Conservation (phyloP, 1,140 invertebrate species). For the Dolichoris vasculosae region DNA sequence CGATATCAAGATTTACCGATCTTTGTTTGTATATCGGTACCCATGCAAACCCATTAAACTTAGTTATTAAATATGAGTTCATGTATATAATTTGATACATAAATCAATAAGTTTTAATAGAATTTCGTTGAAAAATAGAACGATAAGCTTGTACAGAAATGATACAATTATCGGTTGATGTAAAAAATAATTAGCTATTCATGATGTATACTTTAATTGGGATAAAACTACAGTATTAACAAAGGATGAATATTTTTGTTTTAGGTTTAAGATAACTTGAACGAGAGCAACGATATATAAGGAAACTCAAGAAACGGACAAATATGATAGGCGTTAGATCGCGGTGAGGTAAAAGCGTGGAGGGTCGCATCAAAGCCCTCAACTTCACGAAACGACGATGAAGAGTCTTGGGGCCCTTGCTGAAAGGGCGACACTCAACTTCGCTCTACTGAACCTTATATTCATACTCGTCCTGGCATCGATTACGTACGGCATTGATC, state of each 20-base stretch:
- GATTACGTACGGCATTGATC: conserved; percentile 66
- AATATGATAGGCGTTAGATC: conserved; percentile 13
- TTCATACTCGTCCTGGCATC: conserved; percentile 59
- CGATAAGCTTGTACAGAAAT: too few species aligned
- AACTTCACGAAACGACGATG: conserved; percentile 62
- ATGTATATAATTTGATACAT: neutral
- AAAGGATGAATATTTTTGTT: conserved; percentile 33
- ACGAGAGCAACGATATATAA: neutral
- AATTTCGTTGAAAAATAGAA: neutral
- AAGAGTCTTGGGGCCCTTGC: conserved; percentile 55
- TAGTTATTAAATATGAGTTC: neutral
- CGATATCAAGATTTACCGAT: too few species aligned
- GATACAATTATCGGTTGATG: neutral
- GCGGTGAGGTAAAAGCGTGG: conserved; percentile 41
- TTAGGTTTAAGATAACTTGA: conserved; percentile 39
- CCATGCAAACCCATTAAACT: neutral
- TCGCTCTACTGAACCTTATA: conserved; percentile 60
- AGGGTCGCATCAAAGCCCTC: conserved; percentile 26
- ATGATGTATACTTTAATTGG: neutral
- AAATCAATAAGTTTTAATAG: neutral
- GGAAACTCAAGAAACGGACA: neutral
- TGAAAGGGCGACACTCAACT: conserved; percentile 13
- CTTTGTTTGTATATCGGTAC: neutral
- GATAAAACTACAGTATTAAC: neutral
- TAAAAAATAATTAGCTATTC: neutral